A percentile compares a stretch with the other conserved stretches of the same genome.
Evolutionary conservation across 2,797 vertebrate species (phyloP).

Genomic region (Melanotaenia boesemani): DNA sequence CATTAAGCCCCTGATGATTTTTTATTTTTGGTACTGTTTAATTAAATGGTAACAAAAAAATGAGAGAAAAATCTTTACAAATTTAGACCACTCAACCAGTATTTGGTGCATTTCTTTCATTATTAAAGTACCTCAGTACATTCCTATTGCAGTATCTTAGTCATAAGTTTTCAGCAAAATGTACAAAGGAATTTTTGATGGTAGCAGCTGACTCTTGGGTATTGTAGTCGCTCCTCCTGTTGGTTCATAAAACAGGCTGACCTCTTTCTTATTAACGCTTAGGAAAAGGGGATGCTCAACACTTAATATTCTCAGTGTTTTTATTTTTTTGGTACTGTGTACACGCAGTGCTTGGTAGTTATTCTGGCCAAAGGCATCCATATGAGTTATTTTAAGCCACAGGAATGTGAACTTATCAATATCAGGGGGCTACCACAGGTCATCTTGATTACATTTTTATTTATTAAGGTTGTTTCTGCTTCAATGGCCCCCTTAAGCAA

Average conservation of each 20-base stretch:
- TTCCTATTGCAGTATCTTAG: slow-evolving; percentile 36
- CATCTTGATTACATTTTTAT: slow-evolving; percentile 53
- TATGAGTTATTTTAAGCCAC: neutral
- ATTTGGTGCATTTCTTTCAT: slow-evolving; percentile 27
- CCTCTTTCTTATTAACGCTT: slow-evolving; percentile 7
- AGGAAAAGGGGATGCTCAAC: slow-evolving; percentile 12
- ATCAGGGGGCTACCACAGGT: slow-evolving; percentile 21
- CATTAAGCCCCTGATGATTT: neutral
- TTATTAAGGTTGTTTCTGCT: slow-evolving; percentile 63
- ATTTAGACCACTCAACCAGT: neutral
- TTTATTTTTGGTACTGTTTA: slow-evolving; percentile 17
- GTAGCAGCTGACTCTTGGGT: slow-evolving; percentile 50
- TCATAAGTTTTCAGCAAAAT: slow-evolving; percentile 51
- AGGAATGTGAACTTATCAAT: slow-evolving; percentile 2
- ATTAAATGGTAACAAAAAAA: slow-evolving; percentile 13
- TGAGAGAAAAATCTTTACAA: slow-evolving; percentile 19
- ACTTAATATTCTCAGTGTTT: neutral
- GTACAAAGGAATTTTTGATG: slow-evolving; percentile 52
- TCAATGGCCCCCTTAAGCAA: slow-evolving; percentile 51
- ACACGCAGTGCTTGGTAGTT: slow-evolving; percentile 5
- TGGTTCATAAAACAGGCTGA: slow-evolving; percentile 23
- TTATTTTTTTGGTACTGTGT: slow-evolving; percentile 5
- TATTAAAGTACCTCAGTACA: slow-evolving; percentile 40
- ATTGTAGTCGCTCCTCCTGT: slow-evolving; percentile 20
- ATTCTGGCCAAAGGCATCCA: neutral